Evolutionary conservation across 1,140 invertebrate species (phyloP), one percentile per base, ranked within the genome.

Genomic region (Ceratina calcarata): DNA sequence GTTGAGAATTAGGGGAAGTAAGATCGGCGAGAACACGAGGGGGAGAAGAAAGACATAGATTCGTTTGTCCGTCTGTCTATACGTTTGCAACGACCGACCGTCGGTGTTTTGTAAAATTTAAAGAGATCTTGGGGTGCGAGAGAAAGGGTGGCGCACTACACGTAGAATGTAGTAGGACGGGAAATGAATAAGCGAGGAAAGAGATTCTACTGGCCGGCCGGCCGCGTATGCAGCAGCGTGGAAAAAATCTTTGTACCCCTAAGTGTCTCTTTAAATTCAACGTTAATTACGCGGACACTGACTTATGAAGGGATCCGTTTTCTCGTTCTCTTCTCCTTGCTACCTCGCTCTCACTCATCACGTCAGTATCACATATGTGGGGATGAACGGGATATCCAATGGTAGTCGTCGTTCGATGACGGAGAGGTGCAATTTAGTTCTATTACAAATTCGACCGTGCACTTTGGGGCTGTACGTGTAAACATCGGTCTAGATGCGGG

Each of bases 71-170:
- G 32, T 49, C 65, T 20, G 72, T 45, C 53, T 15, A 65, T 65
- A 57, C 22, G 71, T 62, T 57, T 22, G 53, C 66, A 61, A 51
- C 49, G 61, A 58, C 65, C 60, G 24, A 22, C 13, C 67, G 60
- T 71, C 66, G 65, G 55, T 71, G 64, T 67, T 75, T 81, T 88
- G 73, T 70, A 84, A 87, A 89, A 88, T 89, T 89, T 84, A 88
- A 89, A 72, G 51, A 88, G 81, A 82, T 75, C 61, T 73, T 45
- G 32, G 32, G 32, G 32, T 72, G 80, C 64, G 71, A 77, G 79
- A 55, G 64, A 10, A n/a, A 27, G 55, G 32, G 24, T 27, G 27
- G 32, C 18, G 55, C 20, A 18, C 24, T n/a, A 70, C 45, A 18
- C 65, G 66, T 10, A 2, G 22, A 13, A 27, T 32, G 18, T 55